Conservation (phyloP, 2,888 invertebrate genomes). For the Drosophila aldrichi region DNA sequence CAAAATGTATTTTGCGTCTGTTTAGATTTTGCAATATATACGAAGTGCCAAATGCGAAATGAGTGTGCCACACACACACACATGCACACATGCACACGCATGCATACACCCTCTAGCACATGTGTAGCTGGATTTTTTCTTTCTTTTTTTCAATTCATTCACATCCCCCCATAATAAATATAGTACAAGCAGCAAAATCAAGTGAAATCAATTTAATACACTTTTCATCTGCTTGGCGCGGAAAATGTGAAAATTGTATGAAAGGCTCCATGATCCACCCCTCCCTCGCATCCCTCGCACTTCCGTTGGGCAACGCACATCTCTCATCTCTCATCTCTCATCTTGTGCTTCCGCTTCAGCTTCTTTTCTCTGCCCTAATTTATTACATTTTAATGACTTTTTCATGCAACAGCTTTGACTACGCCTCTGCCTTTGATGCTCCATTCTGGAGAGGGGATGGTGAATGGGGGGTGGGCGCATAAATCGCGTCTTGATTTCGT, state of each 20-base stretch:
- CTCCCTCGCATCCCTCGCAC: neutral
- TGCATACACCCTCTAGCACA: neutral
- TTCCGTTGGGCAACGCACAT: neutral
- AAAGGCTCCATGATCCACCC: constrained; percentile 4
- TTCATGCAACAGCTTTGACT: constrained; percentile 56
- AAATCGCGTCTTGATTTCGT: constrained; percentile 70
- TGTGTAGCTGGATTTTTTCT: neutral
- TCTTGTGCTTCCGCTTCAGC: constrained; percentile 20
- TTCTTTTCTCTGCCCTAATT: constrained; percentile 63
- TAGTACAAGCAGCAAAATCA: constrained; percentile 69
- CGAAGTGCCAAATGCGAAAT: constrained; percentile 65
- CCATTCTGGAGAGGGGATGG: neutral
- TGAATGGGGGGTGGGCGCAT: constrained; percentile 28
- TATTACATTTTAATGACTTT: constrained; percentile 80
- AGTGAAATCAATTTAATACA: constrained; percentile 80
- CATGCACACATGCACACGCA: constrained; percentile 29
- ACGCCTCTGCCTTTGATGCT: constrained; percentile 45
- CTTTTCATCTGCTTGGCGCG: constrained; percentile 55
- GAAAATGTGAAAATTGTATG: constrained; percentile 48
- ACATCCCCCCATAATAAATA: constrained; percentile 55
- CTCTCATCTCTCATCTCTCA: neutral
- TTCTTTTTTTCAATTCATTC: constrained; percentile 4
- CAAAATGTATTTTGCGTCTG: constrained; percentile 60
- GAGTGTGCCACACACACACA: constrained; percentile 46
- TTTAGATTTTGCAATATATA: constrained; percentile 74